These are phyloP conservation scores for Alligator sinensis DNA, from an alignment of 2,113 vertebrate genomes.

Conservation along the genomic window DNA sequence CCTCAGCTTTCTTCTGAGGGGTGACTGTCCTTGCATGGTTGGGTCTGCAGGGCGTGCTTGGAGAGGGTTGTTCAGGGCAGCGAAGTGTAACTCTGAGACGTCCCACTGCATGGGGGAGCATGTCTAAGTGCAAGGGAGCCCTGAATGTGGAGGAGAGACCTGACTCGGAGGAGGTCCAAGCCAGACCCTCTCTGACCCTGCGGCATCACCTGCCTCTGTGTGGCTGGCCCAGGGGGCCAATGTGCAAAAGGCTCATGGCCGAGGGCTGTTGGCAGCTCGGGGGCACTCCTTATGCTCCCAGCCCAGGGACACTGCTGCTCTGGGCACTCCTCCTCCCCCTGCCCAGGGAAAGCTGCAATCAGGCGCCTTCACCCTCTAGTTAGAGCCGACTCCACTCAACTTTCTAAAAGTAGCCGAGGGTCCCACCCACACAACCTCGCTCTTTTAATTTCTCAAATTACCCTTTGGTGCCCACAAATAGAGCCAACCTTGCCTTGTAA, in stretches of 20 bases:
- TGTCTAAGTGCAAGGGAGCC: neutral
- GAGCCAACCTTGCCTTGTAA: constrained; percentile 84
- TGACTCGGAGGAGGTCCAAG: neutral
- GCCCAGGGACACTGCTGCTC: neutral
- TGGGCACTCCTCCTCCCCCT: neutral
- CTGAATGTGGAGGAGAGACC: neutral
- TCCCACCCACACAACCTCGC: constrained; percentile 66
- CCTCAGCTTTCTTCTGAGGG: neutral
- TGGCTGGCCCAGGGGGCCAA: neutral
- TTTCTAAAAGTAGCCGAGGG: constrained; percentile 69
- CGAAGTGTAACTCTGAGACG: neutral
- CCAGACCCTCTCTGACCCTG: neutral
- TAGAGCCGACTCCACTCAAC: constrained; percentile 77
- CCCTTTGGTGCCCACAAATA: constrained; percentile 76
- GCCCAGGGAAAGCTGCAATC: constrained; percentile 49
- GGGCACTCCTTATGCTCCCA: neutral
- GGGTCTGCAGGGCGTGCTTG: neutral
- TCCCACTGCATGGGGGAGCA: neutral
- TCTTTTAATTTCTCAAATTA: constrained; percentile 77
- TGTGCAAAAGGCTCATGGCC: neutral
- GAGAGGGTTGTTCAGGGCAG: neutral
- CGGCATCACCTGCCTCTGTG: neutral
- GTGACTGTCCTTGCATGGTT: neutral
- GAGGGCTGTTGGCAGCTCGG: neutral
- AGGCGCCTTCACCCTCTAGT: constrained; percentile 70